These are phyloP conservation scores for Limnephilus lunatus DNA, from an alignment of 2,888 invertebrate genomes.

Conservation along the genomic window DNA sequence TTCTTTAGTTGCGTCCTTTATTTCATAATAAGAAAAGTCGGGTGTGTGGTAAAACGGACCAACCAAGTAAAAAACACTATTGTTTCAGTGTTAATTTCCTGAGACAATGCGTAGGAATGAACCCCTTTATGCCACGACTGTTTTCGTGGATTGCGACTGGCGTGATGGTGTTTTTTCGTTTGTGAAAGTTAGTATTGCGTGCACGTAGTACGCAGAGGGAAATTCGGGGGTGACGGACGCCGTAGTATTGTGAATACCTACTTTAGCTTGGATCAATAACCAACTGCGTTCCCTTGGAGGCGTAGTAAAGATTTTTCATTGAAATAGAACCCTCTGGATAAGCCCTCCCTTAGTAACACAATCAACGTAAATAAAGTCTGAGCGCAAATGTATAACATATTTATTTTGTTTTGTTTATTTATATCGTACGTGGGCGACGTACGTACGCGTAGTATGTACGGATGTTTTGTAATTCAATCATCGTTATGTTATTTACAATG, in stretches of 20 bases:
- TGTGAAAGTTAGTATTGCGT: slow-evolving; percentile 4
- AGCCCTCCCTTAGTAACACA: neutral
- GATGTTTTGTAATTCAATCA: neutral
- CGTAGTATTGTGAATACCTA: neutral
- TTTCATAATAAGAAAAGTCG: neutral
- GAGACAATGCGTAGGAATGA: neutral
- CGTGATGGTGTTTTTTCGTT: neutral
- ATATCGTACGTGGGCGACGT: neutral
- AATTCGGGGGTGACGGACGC: slow-evolving; percentile 18
- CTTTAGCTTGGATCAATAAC: slow-evolving; percentile 41
- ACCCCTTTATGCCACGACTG: neutral
- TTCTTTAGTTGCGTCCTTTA: neutral
- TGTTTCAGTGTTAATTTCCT: neutral
- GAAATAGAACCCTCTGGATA: neutral
- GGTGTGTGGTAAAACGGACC: neutral
- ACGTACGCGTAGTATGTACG: neutral
- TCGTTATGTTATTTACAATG: neutral
- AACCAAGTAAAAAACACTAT: neutral
- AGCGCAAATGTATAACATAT: too few species aligned
- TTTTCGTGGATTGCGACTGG: neutral
- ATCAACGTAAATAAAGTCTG: neutral
- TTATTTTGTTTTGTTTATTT: too few species aligned
- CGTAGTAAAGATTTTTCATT: neutral
- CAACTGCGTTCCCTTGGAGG: slow-evolving; percentile 17
- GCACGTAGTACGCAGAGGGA: slow-evolving; percentile 42